Conservation (phyloP, 2,113 vertebrate species). For the Natator depressus region DNA sequence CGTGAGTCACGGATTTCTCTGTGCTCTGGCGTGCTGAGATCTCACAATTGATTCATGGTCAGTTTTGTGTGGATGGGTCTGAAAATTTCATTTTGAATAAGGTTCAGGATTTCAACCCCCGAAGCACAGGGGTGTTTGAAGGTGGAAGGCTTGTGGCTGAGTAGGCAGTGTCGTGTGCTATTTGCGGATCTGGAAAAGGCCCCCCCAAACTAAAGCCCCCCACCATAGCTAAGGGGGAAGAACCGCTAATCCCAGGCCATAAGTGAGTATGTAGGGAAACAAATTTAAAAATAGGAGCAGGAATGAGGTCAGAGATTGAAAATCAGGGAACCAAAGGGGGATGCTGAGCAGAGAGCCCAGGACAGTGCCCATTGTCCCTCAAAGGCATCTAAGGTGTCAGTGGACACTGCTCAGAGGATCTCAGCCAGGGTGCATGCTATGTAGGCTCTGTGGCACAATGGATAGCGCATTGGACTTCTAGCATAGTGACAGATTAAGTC, state of each 20-base stretch:
- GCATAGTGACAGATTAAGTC: fast-evolving
- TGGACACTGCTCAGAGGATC: background rate
- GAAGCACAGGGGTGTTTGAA: background rate
- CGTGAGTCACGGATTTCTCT: background rate
- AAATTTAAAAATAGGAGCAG: background rate
- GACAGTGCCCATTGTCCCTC: background rate
- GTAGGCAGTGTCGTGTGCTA: background rate
- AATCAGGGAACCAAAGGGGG: background rate
- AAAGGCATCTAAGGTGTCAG: background rate
- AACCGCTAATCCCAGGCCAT: background rate
- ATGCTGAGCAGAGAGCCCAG: background rate
- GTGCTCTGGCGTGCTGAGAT: background rate
- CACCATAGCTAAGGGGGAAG: background rate
- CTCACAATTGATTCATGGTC: background rate
- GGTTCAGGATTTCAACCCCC: background rate
- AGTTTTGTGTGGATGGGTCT: background rate
- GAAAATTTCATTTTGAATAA: background rate
- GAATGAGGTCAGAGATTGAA: background rate
- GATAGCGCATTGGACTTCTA: background rate
- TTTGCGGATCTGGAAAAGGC: background rate
- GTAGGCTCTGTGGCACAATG: background rate
- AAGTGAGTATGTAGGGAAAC: background rate
- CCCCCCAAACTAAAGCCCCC: background rate
- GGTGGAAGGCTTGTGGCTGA: background rate
- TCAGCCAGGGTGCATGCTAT: fast-evolving